These are phyloP conservation scores for Tangara arthus DNA, from an alignment of 2,797 vertebrate species.

Conservation along the genomic window DNA sequence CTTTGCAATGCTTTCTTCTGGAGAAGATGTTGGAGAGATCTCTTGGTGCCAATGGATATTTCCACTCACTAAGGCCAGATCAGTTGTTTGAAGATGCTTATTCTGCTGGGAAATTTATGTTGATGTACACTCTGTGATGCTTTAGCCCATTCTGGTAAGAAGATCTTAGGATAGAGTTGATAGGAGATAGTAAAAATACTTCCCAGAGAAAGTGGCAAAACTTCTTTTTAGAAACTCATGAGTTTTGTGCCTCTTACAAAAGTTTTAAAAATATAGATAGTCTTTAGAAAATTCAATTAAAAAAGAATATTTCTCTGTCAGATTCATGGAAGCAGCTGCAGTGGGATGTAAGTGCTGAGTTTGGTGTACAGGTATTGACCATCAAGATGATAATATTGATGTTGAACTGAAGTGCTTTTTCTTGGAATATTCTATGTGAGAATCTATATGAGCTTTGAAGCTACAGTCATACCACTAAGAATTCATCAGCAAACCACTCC, in stretches of 20 bases:
- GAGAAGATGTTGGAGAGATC: not conserved
- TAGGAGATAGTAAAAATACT: not conserved
- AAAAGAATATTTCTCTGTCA: not conserved
- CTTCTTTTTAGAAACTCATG: not conserved
- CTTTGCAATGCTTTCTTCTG: not conserved
- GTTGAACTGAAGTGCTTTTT: not conserved
- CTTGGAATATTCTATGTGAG: not conserved
- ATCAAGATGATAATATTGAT: not conserved
- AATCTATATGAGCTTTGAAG: not conserved
- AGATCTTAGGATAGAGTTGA: not conserved
- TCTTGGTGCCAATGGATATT: not conserved
- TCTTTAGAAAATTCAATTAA: not conserved
- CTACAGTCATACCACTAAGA: not conserved
- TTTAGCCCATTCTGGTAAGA: not conserved
- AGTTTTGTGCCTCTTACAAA: not conserved
- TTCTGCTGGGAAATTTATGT: not conserved
- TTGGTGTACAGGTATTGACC: not conserved
- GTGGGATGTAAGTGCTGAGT: not conserved
- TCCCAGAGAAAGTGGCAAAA: not conserved
- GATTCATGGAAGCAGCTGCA: not conserved
- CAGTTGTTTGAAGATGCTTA: not conserved
- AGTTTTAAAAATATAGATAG: not conserved
- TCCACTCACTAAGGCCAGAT: not conserved
- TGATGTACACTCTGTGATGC: not conserved
- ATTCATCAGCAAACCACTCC: not conserved